Base-by-base conservation (phyloP, 2,888 invertebrate genomes). In the Tromatobia lineatoria region DNA sequence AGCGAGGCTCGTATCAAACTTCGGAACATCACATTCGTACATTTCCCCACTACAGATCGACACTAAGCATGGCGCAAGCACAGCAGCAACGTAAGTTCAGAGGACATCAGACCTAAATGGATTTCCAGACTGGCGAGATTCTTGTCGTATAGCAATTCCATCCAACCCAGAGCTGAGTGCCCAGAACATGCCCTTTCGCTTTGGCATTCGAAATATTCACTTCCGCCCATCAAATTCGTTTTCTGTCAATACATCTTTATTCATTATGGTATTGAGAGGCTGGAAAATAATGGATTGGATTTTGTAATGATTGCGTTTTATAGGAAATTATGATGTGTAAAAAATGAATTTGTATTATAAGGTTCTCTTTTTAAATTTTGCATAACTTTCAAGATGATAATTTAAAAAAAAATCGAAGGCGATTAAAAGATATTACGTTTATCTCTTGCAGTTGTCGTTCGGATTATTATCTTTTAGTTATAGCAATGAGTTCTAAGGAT, bases 61-160 rank as follows among this genome's bases (percentile, higher is more conserved):
- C 18, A 18, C n/a, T 18, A n/a, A n/a, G 45, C 3, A 15, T 47
- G 45, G 8, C 7, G 13, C 34, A 13, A 18, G 25, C 52, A 45
- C 23, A 23, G 45, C 6, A 29, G n/a, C 18, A 7, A 2, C 42
- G 18, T 1, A n/a, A 47, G 6, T 18, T n/a, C 50, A 38, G 6
- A 29, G 29, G n/a, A 64, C 18, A 38, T 42, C 11, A 42, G 20
- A 52, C n/a, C n/a, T 29, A 69, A 29, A 18, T 52, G 69, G 69
- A 69, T n/a, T 29, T 29, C n/a, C 18, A 52, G 25, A 47, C n/a
- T 29, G 50, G 47, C 29, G 50, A 69, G 50, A 69, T 69, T 69
- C 69, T 69, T 69, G 50, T 18, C 50, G 23, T 23, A 38, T 2
- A 8, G 50, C 47, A 15, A n/a, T n/a, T 50, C 50, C 52, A 11